phyloP scores from a whole-genome alignment of 2,797 vertebrate species.

The Tinamus major region DNA sequence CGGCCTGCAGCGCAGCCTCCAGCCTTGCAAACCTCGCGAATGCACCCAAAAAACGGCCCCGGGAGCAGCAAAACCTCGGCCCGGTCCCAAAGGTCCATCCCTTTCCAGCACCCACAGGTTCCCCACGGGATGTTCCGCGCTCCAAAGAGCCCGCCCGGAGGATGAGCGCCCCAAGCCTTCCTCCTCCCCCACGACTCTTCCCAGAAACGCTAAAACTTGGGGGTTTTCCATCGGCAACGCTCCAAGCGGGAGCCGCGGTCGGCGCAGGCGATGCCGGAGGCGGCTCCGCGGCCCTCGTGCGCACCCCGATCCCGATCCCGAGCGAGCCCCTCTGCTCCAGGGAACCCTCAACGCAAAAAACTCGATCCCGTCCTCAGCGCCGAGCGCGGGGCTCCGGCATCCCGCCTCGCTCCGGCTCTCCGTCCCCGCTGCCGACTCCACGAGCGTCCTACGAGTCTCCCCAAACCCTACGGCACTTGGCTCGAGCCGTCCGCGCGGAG shows the following conservation, averaged over 20 bases:
- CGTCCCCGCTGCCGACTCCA: background rate
- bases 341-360: background rate
- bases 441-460: background rate
- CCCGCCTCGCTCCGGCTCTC: background rate
- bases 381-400: background rate
- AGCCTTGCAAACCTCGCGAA: too few relatives aligned
- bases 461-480: constrained; percentile 52
- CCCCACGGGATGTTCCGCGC: too few relatives aligned
- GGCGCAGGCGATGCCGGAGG: too few relatives aligned
- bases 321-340: background rate
- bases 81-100: too few relatives aligned
- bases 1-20: too few relatives aligned
- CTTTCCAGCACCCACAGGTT: too few relatives aligned
- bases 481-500: constrained; percentile 28
- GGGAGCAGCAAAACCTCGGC: too few relatives aligned
- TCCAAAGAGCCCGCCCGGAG: background rate
- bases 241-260: too few relatives aligned
- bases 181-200: background rate
- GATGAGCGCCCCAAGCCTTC: background rate
- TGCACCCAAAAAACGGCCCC: too few relatives aligned
- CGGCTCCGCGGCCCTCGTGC: too few relatives aligned
- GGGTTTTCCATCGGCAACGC: too few relatives aligned
- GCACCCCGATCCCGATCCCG: background rate
- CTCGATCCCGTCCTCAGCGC: background rate
- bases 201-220: background rate